phyloP scores from a whole-genome alignment of 2,888 invertebrate species.

The Mesoligia furuncula region DNA sequence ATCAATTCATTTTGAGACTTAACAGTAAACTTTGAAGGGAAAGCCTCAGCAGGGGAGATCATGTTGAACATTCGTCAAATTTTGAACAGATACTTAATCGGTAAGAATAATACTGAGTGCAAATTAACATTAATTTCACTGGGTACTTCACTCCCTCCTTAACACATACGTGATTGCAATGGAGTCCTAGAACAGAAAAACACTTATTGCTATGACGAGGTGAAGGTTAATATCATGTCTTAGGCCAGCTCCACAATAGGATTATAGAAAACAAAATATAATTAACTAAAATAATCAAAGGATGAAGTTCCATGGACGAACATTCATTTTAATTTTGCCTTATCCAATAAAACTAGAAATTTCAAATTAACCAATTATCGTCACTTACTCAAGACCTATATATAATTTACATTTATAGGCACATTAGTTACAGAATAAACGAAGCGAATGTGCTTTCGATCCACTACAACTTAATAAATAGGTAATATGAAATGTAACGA shows the following conservation, averaged over 20 bases:
- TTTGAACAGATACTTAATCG: constrained; percentile 82
- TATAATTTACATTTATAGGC: constrained; percentile 90
- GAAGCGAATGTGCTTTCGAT: constrained; percentile 88
- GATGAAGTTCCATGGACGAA: constrained; percentile 73
- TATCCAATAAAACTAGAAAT: constrained; percentile 80
- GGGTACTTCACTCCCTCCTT: constrained; percentile 76
- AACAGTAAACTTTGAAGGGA: constrained; percentile 75
- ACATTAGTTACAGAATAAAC: constrained; percentile 89
- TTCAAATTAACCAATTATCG: constrained; percentile 84
- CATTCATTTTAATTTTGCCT: constrained; percentile 73
- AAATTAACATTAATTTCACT: constrained; percentile 87
- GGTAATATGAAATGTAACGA: constrained; percentile 80
- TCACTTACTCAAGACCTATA: constrained; percentile 88
- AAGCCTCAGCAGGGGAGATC: constrained; percentile 86
- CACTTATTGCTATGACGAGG: constrained; percentile 79
- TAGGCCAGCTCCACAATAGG: constrained; percentile 84
- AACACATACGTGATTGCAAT: constrained; percentile 75
- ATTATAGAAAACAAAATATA: constrained; percentile 73
- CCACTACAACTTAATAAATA: constrained; percentile 87
- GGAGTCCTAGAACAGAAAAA: constrained; percentile 79
- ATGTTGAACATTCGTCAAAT: constrained; percentile 81
- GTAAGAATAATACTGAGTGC: constrained; percentile 88
- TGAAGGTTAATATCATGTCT: constrained; percentile 79
- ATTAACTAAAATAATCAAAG: constrained; percentile 73
- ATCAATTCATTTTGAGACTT: constrained; percentile 82